phyloP scores from a whole-genome alignment of 2,888 invertebrate species.

The Dexiosoma caninum region DNA sequence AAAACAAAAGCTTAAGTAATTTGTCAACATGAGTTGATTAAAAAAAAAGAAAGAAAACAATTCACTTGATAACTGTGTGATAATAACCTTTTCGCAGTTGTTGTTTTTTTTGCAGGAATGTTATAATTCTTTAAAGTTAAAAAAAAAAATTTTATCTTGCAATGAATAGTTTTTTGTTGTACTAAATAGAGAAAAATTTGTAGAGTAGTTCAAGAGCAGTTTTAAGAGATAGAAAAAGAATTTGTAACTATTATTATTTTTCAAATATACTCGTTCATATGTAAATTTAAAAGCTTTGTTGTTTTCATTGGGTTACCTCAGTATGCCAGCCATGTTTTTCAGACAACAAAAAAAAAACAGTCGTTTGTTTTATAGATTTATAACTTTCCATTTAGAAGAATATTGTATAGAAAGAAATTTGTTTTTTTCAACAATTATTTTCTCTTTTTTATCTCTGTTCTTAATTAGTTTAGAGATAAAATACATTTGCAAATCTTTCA shows the following conservation, averaged over 20 bases:
- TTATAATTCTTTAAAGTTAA: neutral
- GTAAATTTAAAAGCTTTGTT: too few species aligned
- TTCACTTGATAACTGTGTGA: slow-evolving; percentile 38
- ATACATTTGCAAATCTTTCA: neutral
- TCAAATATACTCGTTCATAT: neutral
- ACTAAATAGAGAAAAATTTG: neutral
- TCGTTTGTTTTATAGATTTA: neutral
- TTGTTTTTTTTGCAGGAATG: neutral
- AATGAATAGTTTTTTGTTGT: neutral
- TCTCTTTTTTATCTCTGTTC: slow-evolving; percentile 7
- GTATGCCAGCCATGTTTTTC: too few species aligned
- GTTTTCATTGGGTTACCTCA: too few species aligned
- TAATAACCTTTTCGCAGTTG: slow-evolving; percentile 36
- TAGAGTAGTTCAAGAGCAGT: slow-evolving; percentile 33
- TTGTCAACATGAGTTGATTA: slow-evolving; percentile 7
- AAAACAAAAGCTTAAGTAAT: slow-evolving; percentile 13
- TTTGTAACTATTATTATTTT: neutral
- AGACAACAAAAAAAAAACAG: too few species aligned
- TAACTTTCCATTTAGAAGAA: neutral
- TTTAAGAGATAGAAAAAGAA: neutral
- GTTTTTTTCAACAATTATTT: neutral
- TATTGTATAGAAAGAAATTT: neutral
- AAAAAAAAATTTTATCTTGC: neutral
- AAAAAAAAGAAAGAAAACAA: neutral
- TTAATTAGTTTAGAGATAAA: slow-evolving; percentile 10